These are phyloP conservation scores for Eristalinus sepulchralis DNA, from an alignment of 2,888 invertebrate species.

Conservation along the genomic window DNA sequence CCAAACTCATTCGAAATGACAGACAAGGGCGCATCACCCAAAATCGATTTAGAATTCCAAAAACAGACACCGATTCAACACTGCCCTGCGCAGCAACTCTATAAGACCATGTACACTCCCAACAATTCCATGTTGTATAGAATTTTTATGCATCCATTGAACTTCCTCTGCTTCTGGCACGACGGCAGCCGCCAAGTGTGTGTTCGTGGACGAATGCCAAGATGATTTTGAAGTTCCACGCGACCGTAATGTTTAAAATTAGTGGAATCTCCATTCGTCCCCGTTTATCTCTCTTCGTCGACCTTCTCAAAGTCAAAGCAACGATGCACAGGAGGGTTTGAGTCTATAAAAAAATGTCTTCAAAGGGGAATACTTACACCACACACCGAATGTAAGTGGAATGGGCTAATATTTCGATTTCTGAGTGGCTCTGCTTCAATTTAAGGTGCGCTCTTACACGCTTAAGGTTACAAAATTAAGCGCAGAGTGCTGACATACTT, in stretches of 20 bases:
- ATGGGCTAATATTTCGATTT: too few species aligned
- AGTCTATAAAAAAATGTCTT: background rate
- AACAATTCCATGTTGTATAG: background rate
- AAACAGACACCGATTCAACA: background rate
- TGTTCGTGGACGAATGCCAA: background rate
- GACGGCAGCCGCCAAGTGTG: background rate
- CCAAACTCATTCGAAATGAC: background rate
- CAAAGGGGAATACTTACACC: background rate
- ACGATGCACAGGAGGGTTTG: background rate
- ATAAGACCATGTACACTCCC: background rate
- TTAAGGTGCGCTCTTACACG: background rate
- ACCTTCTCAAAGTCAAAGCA: background rate
- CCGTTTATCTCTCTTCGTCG: background rate
- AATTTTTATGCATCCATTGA: constrained; percentile 14
- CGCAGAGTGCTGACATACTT: background rate
- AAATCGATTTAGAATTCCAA: constrained; percentile 1
- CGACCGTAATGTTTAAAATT: constrained; percentile 3
- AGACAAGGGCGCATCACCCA: background rate
- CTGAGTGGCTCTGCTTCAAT: background rate
- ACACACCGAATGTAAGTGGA: background rate
- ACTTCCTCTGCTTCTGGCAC: background rate
- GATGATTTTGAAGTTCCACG: background rate
- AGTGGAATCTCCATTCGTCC: background rate
- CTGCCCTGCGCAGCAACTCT: background rate
- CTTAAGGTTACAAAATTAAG: background rate